These are phyloP conservation scores for Spilogale gracilis DNA, from an alignment of 2,113 vertebrate genomes.

Conservation along the genomic window DNA sequence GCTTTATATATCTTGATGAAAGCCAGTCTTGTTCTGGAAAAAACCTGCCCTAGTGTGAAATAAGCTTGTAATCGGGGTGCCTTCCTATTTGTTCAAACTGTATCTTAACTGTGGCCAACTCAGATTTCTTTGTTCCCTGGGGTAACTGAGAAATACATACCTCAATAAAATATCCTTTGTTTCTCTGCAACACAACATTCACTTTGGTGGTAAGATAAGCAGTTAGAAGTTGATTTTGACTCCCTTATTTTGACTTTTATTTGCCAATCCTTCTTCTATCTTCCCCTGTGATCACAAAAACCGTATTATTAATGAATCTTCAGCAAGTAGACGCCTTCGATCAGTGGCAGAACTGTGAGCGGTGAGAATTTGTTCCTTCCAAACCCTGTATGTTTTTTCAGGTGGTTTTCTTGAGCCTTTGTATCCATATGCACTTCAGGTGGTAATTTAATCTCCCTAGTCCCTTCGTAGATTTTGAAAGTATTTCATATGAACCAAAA, in stretches of 20 bases:
- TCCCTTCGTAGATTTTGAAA: not conserved
- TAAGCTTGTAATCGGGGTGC: not conserved
- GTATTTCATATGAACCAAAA: not conserved
- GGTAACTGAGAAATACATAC: not conserved
- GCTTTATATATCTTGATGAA: not conserved
- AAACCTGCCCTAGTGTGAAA: not conserved
- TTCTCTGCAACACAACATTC: not conserved
- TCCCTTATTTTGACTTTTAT: not conserved
- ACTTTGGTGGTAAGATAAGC: not conserved
- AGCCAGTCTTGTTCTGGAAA: not conserved
- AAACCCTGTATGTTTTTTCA: not conserved
- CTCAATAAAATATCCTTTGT: not conserved
- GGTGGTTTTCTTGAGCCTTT: not conserved
- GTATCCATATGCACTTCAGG: not conserved
- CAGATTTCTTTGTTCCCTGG: not conserved
- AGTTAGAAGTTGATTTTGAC: not conserved
- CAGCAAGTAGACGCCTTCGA: not conserved
- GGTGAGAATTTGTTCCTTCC: not conserved
- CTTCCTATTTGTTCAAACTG: not conserved
- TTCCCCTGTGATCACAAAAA: not conserved
- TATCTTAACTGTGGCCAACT: not conserved
- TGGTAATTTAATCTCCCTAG: not conserved
- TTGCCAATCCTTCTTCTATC: not conserved
- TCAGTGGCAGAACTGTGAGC: not conserved
- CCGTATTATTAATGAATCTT: not conserved